Base-by-base conservation (phyloP, 2,797 vertebrate genomes). In the Podarcis siculus region DNA sequence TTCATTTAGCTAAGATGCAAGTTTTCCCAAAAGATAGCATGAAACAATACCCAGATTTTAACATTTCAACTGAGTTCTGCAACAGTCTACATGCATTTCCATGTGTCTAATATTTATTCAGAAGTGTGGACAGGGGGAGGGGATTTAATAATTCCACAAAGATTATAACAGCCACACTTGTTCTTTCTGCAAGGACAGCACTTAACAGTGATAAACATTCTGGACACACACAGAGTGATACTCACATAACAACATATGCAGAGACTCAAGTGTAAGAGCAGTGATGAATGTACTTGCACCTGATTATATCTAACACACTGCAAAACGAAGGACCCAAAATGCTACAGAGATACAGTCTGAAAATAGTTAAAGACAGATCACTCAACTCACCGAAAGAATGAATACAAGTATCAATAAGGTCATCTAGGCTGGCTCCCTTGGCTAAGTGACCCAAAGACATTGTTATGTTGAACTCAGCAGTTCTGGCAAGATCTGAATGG, bases 301-400 rank as follows among this genome's bases (percentile, higher is more conserved):
- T 78, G 79, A 8, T 58, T 81, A 86, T 2, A 17, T 2, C 32
- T 55, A n/a, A 83, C 69, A 58, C 82, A 39, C 6, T 85, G 23
- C 58, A 32, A 78, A 79, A 2, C 42, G 90, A 77, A 12, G 15
- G 5, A 87, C 79, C 37, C 37, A 89, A 90, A 83, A 75, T 85
- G 42, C 61, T 76, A 77, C 8, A 2, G 0, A 0, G 91, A 42
- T 19, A 79, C 32, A 1, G 84, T 7, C 5, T 85, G 58, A 90
- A 66, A 90, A 94, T 84, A 87, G 89, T 88, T 83, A 21, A 87
- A 66, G 35, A 66, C 6, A 78, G 66, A 81, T 49, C 88, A 98
- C 98, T 98, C 96, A 99, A 98, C 99, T 98, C 96, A 99, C 99
- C 98, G 37, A 99, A 99, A 87, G 96, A 97, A 81, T 98, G 98